Evolutionary conservation across 1,140 invertebrate species (phyloP), one percentile per base, ranked within the genome.

Genomic region (Heliconius melpomene): DNA sequence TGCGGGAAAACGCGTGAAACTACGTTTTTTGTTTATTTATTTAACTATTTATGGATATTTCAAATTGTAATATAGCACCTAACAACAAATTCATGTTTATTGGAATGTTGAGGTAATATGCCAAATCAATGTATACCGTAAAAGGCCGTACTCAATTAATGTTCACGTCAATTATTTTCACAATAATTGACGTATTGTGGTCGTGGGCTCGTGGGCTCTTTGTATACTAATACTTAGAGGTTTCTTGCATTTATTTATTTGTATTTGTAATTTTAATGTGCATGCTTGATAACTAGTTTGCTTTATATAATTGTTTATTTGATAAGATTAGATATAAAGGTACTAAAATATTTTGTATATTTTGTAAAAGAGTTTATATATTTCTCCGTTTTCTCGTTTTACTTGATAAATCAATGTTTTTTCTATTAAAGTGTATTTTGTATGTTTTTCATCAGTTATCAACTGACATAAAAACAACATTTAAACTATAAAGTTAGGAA

Each of bases 61-160:
- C 6, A 26, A 16, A 26, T 66, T 11, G 29, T 29, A 23, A 66
- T 66, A 9, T 29, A 66, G 26, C 9, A 20, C 20, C 54, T 66
- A 66, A 66, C 16, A 66, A 66, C 8, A 66, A 16, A 29, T 66
- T 66, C 60, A 16, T 29, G 57, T 77, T 77, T 73, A 71, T 78
- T 73, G 46, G 72, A 78, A 78, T 60, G 46, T 32, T 78, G 60
- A 77, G 38, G 54, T 73, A 78, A 74, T 78, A 78, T 60, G 77
- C 71, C 77, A 74, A 78, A 73, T 78, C 77, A 78, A 40, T 74
- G 77, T 78, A 54, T 8, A 29, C 77, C 77, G 23, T 78, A 78
- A 72, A 73, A 23, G 77, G 77, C 60, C 8, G 50, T 54, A 57
- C 72, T 73, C 77, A 78, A 78, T 73, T 78, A 78, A 78, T 73